Base-by-base conservation (phyloP, 2,113 vertebrate species). In the Oncorhynchus gorbuscha region DNA sequence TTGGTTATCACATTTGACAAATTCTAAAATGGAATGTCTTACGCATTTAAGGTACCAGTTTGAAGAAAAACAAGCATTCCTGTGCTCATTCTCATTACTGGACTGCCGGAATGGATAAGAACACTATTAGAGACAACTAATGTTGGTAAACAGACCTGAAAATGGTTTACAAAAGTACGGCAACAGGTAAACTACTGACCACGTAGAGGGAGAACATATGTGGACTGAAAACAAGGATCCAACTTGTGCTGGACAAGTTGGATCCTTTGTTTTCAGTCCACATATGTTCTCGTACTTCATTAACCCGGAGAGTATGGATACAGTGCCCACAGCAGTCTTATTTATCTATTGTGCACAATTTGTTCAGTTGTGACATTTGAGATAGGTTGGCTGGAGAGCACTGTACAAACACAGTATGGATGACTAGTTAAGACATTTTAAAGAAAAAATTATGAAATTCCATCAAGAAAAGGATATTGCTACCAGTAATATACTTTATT, bases 311-410 rank as follows among this genome's bases (percentile, higher is more conserved):
- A 72, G 78, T 81, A n/a, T 67, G 74, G 16, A 76, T 39, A 58
- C 14, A 30, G 51, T 0, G 83, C 88, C 84, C 24, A 59, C 75
- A 80, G 90, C 74, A 62, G 75, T 69, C 70, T 79, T 80, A 86
- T 91, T 85, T 76, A 88, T 91, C 85, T 86, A 69, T 68, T 45
- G 11, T 76, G 49, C 84, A 87, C 81, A 77, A 77, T 91, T 87
- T 84, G 81, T 85, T 88, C 82, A 79, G 76, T 65, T 79, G 51
- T 90, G 88, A 90, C 88, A 91, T 90, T 92, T 93, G 62, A 83
- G 77, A 87, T 79, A 49, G 69, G 61, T 83, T 82, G 75, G 71
- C 79, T 83, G 66, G 78, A 79, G 26, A 79, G 71, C 59, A 75
- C 68, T 72, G 81, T 83, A 73, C 73, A 89, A 82, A 88, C 45